Evolutionary conservation across 2,888 invertebrate genomes (phyloP).

Genomic region (Saturnia japonica): DNA sequence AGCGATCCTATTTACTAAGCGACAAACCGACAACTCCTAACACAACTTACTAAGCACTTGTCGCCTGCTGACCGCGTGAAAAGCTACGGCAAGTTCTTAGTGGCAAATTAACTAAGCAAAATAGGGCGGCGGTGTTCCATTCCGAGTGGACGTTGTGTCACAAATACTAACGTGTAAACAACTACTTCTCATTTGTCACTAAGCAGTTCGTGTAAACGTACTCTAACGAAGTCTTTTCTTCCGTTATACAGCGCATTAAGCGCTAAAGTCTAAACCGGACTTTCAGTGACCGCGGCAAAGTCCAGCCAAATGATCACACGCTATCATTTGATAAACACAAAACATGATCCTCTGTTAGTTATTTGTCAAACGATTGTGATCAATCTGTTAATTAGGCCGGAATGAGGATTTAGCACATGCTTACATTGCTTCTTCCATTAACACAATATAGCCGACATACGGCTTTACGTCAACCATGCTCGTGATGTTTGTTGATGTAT

Average conservation of each 20-base stretch:
- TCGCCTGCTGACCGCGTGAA: too few species aligned
- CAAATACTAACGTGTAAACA: too few species aligned
- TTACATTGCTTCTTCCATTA: conserved; percentile 12
- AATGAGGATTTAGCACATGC: conserved; percentile 9
- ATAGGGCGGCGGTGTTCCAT: too few species aligned
- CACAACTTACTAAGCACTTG: too few species aligned
- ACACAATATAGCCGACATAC: conserved; percentile 10
- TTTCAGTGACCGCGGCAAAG: not conserved
- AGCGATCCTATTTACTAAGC: too few species aligned
- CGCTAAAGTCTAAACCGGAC: not conserved
- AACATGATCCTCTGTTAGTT: not conserved
- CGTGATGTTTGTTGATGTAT: conserved; percentile 15
- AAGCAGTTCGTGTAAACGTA: too few species aligned
- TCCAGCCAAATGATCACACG: not conserved
- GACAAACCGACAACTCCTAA: too few species aligned
- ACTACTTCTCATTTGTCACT: too few species aligned
- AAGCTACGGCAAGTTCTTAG: too few species aligned
- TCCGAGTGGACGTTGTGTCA: too few species aligned
- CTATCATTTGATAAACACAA: not conserved
- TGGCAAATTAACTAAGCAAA: too few species aligned
- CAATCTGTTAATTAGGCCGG: conserved; percentile 7
- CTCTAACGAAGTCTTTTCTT: too few species aligned
- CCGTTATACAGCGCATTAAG: not conserved
- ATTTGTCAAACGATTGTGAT: conserved; percentile 11
- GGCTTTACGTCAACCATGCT: conserved; percentile 16